These are phyloP conservation scores for Mythimna pallens DNA, from an alignment of 2,888 invertebrate genomes.

Conservation along the genomic window DNA sequence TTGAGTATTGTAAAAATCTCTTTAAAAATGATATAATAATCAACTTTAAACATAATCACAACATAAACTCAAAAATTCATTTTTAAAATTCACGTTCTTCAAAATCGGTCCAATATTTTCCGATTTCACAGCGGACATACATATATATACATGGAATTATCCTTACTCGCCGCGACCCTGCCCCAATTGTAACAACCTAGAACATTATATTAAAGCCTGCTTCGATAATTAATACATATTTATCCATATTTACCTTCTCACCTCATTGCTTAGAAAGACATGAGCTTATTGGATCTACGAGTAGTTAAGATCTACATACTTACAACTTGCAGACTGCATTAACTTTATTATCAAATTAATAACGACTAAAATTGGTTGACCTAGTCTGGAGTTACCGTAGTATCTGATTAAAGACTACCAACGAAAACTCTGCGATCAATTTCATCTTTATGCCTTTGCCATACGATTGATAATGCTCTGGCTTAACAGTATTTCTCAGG, in stretches of 20 bases:
- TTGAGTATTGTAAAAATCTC: no score
- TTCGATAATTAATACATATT: conserved; percentile 66
- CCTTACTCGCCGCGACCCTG: conserved; percentile 59
- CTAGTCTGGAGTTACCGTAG: background rate
- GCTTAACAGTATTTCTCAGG: background rate
- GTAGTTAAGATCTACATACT: conserved; percentile 45
- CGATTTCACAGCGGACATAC: conserved; percentile 16
- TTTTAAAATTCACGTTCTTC: background rate
- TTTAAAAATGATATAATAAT: no score
- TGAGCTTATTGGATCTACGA: conserved; percentile 55
- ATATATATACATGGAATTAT: conserved; percentile 44
- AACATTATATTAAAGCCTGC: conserved; percentile 52
- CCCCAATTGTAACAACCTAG: conserved; percentile 64
- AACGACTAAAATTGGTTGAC: background rate
- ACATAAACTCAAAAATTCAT: background rate
- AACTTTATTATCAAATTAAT: background rate
- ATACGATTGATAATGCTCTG: conserved; percentile 13
- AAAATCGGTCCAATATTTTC: conserved; percentile 28
- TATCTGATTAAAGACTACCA: conserved; percentile 28
- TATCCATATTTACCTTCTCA: conserved; percentile 55
- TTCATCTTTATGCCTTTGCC: background rate
- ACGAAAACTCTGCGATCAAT: background rate
- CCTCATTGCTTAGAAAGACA: conserved; percentile 47
- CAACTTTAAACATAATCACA: no score
- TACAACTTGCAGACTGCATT: background rate